Conservation (phyloP, 2,797 vertebrate species). For the Simalia tracyae region DNA sequence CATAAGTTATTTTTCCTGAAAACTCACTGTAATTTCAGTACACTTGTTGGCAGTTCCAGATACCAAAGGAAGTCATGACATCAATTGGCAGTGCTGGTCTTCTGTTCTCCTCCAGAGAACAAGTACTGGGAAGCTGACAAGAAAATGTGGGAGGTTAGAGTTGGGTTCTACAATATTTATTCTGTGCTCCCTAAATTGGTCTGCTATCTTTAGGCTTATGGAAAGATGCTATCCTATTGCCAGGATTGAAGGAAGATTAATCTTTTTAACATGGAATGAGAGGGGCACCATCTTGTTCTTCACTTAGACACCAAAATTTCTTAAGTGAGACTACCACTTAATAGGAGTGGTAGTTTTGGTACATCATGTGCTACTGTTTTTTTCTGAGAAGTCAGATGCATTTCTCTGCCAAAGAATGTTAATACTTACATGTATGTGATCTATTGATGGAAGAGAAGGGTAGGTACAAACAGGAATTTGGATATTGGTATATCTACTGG, state of each 20-base stretch:
- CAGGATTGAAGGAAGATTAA: not conserved
- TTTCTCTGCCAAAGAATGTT: not conserved
- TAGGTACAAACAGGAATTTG: not conserved
- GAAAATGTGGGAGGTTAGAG: not conserved
- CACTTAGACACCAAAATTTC: not conserved
- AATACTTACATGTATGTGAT: not conserved
- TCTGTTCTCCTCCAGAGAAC: not conserved
- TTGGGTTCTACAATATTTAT: not conserved
- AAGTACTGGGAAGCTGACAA: not conserved
- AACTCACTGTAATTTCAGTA: conserved; percentile 1
- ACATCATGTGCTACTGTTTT: conserved; percentile 39
- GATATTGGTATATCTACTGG: not conserved
- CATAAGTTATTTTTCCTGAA: not conserved
- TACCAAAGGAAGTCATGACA: not conserved
- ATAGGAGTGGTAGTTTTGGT: conserved; percentile 52
- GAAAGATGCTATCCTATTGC: conserved; percentile 35
- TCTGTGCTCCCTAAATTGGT: no score
- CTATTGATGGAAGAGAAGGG: not conserved
- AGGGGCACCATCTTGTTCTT: not conserved
- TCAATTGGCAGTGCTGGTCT: not conserved
- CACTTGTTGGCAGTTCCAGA: conserved; percentile 42
- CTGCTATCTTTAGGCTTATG: no score
- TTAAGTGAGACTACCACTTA: not conserved
- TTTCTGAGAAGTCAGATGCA: not conserved
- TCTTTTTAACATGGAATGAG: not conserved